Evolutionary conservation across 30 jellyfish, hydroid and myxozoan genomes (phyloP), one percentile per base, ranked within the genome.

Genomic region (Euphysa ruthae): DNA sequence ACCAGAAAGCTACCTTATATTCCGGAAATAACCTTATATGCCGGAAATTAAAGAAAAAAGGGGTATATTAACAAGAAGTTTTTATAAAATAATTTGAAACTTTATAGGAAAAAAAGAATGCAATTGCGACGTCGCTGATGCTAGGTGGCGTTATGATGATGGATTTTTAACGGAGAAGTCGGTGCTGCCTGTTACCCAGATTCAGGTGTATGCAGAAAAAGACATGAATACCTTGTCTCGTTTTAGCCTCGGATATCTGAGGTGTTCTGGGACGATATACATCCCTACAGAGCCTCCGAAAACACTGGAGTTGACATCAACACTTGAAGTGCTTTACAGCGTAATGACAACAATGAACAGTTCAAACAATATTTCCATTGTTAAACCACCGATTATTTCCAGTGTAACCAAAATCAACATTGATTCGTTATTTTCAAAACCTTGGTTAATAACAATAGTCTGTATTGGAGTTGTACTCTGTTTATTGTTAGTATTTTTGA

Each of bases 111-210:
- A n/a, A n/a, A n/a, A 46, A 25, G 95, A 90, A 58, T 90, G 98
- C 73, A 90, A 90, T 65, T 90, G 98, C 44, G 98, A 90, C 85
- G 35, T 49, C 20, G 93, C 91, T n/a, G 98, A 75, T 21, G 15
- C 62, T 3, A 66, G 64, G 65, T 90, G 98, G 98, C 51, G 94
- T 19, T 60, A 44, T 3, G 98, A 90, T 70, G 66, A 70, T 12
- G 98, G 98, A 2, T 81, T 50, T 54, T 72, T 90, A 21, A 66
- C 85, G 8, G 95, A 81, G 55, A 90, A 90, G 49, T 63, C 77
- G 55, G 35, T 83, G 0, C 71, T 90, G 14, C 98, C 98, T 21
- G 95, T 90, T 46, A 75, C 93, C 4, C 69, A 63, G 63, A 77
- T 90, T 6, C 95, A 81, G 58, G 62, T 90, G 79, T 81, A 89